Base-by-base conservation (phyloP, 2,113 vertebrate genomes). In the Cathartes aura region DNA sequence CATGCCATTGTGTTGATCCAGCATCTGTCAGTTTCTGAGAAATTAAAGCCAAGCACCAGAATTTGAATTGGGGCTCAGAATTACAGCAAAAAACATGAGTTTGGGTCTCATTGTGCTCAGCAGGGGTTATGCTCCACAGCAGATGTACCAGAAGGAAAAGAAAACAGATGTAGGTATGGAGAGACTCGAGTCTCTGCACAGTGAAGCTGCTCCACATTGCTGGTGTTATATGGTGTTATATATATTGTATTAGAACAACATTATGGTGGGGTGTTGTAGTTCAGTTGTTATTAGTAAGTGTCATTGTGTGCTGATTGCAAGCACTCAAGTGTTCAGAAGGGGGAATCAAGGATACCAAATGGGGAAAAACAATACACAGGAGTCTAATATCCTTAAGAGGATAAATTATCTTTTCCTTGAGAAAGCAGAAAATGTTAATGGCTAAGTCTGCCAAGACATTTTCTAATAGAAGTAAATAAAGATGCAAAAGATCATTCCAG, bases 341-440 rank as follows among this genome's bases (percentile, higher is more conserved):
- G 91, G 96, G 91, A 98, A 97, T 96, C 70, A 66, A 96, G 79
- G 94, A 83, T 95, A 97, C 96, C 95, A 96, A 98, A 97, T 96
- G 97, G 95, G 96, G 93, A 97, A 97, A 97, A 98, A 97, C 96
- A 98, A 96, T 97, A 98, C 97, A 98, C 97, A 97, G 92, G 97
- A 98, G 97, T 83, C 97, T 97, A 98, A 97, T 98, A 98, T 98
- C 93, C 96, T 98, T 98, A 97, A 98, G 92, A 56, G 96, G 90
- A 96, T 98, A 98, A 98, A 98, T 98, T 98, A 98, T 98, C 96
- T 97, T 98, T 98, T 98, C 92, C 97, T 98, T 96, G 91, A 97
- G 96, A 97, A 98, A 97, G 97, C 94, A 98, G 95, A 98, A 98
- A 98, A 97, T 95, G 95, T 96, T 98, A 98, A 97, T 98, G 96